phyloP scores from a whole-genome alignment of 2,797 vertebrate species.

The Propithecus deckenii region DNA sequence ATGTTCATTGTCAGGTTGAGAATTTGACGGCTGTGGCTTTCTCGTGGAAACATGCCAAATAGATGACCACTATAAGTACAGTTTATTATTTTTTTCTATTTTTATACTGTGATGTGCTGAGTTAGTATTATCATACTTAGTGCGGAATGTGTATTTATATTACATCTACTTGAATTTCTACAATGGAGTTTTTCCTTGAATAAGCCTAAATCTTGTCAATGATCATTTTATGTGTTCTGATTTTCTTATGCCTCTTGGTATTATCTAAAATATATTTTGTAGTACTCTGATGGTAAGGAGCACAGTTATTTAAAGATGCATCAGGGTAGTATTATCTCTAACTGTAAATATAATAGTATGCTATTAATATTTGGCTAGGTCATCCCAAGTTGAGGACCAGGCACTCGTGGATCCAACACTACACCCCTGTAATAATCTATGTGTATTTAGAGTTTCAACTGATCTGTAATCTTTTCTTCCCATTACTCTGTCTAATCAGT shows the following conservation, averaged over 20 bases:
- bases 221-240: not conserved
- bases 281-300: not conserved
- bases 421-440: not conserved
- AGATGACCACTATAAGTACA: not conserved
- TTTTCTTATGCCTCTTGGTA: not conserved
- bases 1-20: not conserved
- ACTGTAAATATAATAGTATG: not conserved
- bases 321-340: not conserved
- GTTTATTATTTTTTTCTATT: not conserved
- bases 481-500: not conserved
- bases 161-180: not conserved
- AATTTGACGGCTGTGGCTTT: not conserved
- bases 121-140: not conserved
- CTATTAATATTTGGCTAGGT: not conserved
- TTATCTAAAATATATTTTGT: slow-evolving; percentile 22
- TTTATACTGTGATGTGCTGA: not conserved
- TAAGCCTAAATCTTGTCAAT: not conserved
- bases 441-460: not conserved
- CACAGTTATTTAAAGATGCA: not conserved
- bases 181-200: not conserved
- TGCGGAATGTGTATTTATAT: not conserved
- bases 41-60: not conserved
- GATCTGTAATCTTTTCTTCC: not conserved
- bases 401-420: not conserved
- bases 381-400: not conserved